Evolutionary conservation across 1,140 invertebrate genomes (phyloP).

Genomic region (Gonatopus flavifemur): DNA sequence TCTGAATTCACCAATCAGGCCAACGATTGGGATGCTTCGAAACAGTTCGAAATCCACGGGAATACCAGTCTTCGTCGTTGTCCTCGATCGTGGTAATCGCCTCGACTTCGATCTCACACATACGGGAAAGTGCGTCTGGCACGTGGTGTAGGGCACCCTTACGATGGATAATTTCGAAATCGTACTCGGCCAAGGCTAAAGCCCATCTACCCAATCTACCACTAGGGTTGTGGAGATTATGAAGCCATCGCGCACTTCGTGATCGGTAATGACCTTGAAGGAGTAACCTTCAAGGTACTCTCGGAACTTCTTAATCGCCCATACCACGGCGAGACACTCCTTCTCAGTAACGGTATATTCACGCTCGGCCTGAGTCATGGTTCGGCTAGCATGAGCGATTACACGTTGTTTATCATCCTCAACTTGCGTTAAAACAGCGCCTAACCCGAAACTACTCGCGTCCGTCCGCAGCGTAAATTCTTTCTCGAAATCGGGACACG

Average conservation of each 20-base stretch:
- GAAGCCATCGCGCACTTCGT: too few relatives aligned
- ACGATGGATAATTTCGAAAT: constrained; percentile 5
- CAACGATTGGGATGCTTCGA: too few relatives aligned
- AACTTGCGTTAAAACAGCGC: background rate
- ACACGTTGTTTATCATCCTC: background rate
- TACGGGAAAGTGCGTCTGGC: constrained; percentile 15
- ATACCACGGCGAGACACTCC: too few relatives aligned
- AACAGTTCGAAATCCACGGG: background rate
- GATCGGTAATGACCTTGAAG: too few relatives aligned
- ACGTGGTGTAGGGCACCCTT: too few relatives aligned
- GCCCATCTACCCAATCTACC: constrained; percentile 34
- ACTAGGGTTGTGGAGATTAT: too few relatives aligned
- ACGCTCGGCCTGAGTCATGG: constrained; percentile 3
- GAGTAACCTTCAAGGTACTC: constrained; percentile 29
- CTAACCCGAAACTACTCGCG: too few relatives aligned
- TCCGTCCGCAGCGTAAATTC: background rate
- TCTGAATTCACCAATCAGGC: constrained; percentile 1
- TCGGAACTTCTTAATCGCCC: constrained; percentile 42
- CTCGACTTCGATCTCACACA: constrained; percentile 4
- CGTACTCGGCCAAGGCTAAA: constrained; percentile 4
- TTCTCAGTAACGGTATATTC: constrained; percentile 26
- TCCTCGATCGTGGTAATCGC: background rate
- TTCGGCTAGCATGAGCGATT: background rate
- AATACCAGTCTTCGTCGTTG: background rate
- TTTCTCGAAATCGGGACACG: background rate